Percentiles rank a stretch among this genome's conserved stretches.
These are phyloP conservation scores for Agrilus biguttatus DNA, from an alignment of 2,888 invertebrate species.

Conservation along the genomic window DNA sequence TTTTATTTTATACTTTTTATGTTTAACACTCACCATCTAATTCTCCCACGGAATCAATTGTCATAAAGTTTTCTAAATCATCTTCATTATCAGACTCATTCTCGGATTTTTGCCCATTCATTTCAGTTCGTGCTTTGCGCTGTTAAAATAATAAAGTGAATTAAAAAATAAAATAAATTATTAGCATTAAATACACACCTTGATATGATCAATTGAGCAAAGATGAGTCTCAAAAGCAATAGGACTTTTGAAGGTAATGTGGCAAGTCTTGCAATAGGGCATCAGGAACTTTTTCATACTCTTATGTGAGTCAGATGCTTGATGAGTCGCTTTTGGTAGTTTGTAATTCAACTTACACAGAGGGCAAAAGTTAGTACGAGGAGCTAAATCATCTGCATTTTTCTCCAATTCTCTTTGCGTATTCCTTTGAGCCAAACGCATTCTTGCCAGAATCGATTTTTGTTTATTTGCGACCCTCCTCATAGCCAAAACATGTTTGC, in stretches of 20 bases:
- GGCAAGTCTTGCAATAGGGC: conserved; percentile 68
- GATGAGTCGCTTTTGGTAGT: conserved; percentile 54
- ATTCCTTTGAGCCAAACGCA: conserved; percentile 67
- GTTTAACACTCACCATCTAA: conserved; percentile 47
- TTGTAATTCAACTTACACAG: conserved; percentile 31
- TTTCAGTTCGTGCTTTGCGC: conserved; percentile 38
- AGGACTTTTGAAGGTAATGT: conserved; percentile 64
- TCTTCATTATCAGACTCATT: conserved; percentile 51
- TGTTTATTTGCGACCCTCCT: conserved; percentile 58
- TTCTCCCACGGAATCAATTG: conserved; percentile 78
- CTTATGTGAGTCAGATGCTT: conserved; percentile 64
- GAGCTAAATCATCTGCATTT: conserved; percentile 43
- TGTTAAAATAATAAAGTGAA: conserved; percentile 19
- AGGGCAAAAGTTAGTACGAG: conserved; percentile 29
- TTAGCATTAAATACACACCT: conserved; percentile 36
- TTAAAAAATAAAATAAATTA: conserved; percentile 2
- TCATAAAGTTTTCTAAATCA: conserved; percentile 73
- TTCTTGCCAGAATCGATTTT: conserved; percentile 56
- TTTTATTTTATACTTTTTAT: too few species aligned
- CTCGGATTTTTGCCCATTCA: conserved; percentile 25
- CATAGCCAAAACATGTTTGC: conserved; percentile 60
- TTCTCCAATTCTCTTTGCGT: conserved; percentile 68
- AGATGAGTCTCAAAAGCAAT: conserved; percentile 77
- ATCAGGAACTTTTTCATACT: conserved; percentile 74
- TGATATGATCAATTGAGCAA: conserved; percentile 66